Percentiles rank a stretch among this genome's conserved stretches.
Conservation (phyloP, 2,113 vertebrate genomes). For the Haemorhous mexicanus region DNA sequence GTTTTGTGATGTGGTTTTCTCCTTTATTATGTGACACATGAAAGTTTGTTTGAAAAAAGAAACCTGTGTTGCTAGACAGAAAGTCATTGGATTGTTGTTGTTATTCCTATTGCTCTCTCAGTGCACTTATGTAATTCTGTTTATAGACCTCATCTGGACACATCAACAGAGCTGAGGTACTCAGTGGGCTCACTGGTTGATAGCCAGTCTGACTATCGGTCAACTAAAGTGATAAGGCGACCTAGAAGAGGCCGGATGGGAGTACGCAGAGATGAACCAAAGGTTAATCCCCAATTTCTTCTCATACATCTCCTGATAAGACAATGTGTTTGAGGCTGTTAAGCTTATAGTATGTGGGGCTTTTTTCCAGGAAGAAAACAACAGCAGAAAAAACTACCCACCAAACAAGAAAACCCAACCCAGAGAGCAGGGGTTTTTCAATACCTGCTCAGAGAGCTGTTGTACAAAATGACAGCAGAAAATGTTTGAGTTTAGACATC, state of each 20-base stretch:
- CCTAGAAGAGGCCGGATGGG: slow-evolving; percentile 89
- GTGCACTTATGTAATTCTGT: background rate
- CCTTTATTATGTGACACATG: background rate
- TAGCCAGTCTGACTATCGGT: slow-evolving; percentile 92
- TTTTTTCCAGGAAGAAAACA: background rate
- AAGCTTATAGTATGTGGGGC: background rate
- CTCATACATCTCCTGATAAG: background rate
- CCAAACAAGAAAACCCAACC: background rate
- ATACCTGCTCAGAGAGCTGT: background rate
- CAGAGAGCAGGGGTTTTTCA: background rate
- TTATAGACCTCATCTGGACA: slow-evolving; percentile 89
- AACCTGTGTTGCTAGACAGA: background rate
- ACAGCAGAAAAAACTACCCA: background rate
- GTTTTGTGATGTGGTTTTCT: background rate
- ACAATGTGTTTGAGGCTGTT: background rate
- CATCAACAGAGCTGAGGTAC: slow-evolving; percentile 89
- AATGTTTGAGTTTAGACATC: background rate
- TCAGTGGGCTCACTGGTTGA: slow-evolving; percentile 92
- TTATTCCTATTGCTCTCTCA: background rate
- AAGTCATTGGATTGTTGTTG: background rate
- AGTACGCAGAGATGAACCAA: slow-evolving; percentile 86
- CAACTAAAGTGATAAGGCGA: slow-evolving; percentile 91
- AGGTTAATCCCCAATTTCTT: slow-evolving; percentile 72
- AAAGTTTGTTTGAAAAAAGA: background rate
- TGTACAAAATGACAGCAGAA: background rate